Percentiles rank a stretch among this genome's conserved stretches.
These are phyloP conservation scores for Sebastes iracundus DNA, from an alignment of 2,797 vertebrate genomes.

Conservation along the genomic window DNA sequence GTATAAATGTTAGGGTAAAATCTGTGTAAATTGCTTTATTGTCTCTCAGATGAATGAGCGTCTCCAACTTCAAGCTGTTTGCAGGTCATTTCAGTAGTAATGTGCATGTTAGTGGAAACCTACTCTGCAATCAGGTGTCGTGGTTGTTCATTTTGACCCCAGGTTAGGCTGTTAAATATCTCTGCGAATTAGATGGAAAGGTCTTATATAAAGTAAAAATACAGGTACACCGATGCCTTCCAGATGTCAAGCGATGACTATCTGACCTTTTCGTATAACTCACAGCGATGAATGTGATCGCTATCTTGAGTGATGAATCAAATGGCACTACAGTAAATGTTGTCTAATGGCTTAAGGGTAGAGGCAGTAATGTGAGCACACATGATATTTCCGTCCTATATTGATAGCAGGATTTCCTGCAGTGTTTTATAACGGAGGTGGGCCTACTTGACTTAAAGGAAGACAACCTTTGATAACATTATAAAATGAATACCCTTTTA, in stretches of 20 bases:
- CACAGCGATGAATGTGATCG: slow-evolving; percentile 1
- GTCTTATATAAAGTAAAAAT: background rate
- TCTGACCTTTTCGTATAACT: slow-evolving; percentile 18
- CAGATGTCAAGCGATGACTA: background rate
- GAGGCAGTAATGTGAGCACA: background rate
- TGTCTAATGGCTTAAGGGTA: slow-evolving; percentile 3
- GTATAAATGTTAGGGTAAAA: background rate
- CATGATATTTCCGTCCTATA: background rate
- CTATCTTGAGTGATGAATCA: slow-evolving; percentile 6
- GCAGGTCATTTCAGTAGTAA: background rate
- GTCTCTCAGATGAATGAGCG: background rate
- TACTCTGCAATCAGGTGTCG: background rate
- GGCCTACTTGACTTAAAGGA: background rate
- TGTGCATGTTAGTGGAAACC: background rate
- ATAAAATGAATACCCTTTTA: background rate
- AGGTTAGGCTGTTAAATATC: background rate
- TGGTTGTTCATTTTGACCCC: background rate
- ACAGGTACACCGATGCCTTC: background rate
- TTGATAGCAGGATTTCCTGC: background rate
- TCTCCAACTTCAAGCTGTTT: background rate
- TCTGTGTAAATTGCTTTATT: background rate
- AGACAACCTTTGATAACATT: background rate
- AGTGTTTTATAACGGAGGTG: background rate
- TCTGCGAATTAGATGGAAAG: background rate
- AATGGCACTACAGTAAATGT: background rate